Conservation (phyloP, 1,140 invertebrate species). For the Luehdorfia chinensis region DNA sequence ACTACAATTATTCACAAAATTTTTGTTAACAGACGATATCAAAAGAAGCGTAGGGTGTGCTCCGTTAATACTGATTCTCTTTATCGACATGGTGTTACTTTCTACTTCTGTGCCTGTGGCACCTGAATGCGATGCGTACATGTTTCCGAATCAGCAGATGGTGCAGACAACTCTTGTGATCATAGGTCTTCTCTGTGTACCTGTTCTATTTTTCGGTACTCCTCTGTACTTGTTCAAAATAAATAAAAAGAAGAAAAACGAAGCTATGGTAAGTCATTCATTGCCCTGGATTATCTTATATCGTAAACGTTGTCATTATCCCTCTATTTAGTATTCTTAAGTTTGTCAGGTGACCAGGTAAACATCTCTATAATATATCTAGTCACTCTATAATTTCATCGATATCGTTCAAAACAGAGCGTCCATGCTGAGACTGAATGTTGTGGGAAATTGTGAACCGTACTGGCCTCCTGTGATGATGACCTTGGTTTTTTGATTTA, state of each 20-base stretch:
- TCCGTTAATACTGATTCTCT: constrained; percentile 91
- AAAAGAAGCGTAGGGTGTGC: constrained; percentile 86
- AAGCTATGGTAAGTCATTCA: constrained; percentile 30
- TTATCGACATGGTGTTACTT: constrained; percentile 94
- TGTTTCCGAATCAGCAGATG: constrained; percentile 82
- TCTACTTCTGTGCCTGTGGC: constrained; percentile 78
- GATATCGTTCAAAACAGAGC: too few relatives aligned
- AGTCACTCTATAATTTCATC: too few relatives aligned
- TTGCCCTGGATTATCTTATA: not conserved
- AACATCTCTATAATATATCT: too few relatives aligned
- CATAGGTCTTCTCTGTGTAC: constrained; percentile 90
- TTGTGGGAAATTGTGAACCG: too few relatives aligned
- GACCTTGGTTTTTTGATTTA: too few relatives aligned
- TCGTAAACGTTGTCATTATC: too few relatives aligned
- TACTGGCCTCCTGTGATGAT: too few relatives aligned
- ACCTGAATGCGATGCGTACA: constrained; percentile 77
- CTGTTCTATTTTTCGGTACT: constrained; percentile 95
- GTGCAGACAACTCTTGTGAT: constrained; percentile 90
- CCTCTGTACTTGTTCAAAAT: constrained; percentile 87
- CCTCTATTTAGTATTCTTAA: too few relatives aligned
- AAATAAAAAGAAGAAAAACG: constrained; percentile 63
- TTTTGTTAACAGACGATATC: too few relatives aligned
- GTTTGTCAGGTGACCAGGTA: too few relatives aligned
- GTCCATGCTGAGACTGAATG: too few relatives aligned
- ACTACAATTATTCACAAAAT: too few relatives aligned